phyloP scores from a whole-genome alignment of 2,888 invertebrate species.

The Gastracanthus pulcherrimus region DNA sequence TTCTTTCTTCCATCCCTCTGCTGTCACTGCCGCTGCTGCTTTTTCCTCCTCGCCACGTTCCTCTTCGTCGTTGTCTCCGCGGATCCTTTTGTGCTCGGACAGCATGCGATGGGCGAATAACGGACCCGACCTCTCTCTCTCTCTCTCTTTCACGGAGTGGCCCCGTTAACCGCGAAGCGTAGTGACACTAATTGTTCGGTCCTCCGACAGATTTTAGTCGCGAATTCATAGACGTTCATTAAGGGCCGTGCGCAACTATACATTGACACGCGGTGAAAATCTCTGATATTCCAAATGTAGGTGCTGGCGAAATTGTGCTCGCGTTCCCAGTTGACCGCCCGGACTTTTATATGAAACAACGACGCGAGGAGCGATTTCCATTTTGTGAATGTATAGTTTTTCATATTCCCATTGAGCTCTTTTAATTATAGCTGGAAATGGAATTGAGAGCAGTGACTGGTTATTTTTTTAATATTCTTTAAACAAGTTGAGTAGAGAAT shows the following conservation, averaged over 20 bases:
- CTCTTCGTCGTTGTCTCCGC: no score
- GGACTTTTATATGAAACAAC: no score
- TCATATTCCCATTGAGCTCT: no score
- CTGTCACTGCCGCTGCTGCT: neutral
- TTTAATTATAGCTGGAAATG: no score
- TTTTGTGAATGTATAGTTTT: no score
- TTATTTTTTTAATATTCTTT: no score
- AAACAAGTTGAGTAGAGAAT: no score
- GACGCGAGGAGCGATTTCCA: no score
- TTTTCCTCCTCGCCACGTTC: neutral
- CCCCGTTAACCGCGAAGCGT: slow-evolving; percentile 41
- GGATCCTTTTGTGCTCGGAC: slow-evolving; percentile 1
- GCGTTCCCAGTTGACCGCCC: neutral
- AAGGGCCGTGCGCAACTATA: neutral
- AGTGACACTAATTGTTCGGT: slow-evolving; percentile 54
- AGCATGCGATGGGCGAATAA: neutral
- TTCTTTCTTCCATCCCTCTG: neutral
- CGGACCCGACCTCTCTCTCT: neutral
- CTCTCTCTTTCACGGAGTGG: slow-evolving; percentile 17
- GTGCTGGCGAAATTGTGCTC: neutral
- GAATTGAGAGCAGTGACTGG: no score
- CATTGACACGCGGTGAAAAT: slow-evolving; percentile 8
- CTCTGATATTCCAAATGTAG: slow-evolving; percentile 23
- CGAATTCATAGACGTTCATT: slow-evolving; percentile 53
- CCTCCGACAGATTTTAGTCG: slow-evolving; percentile 30